Base-by-base conservation (phyloP, 2,797 vertebrate species). In the Picus viridis region DNA sequence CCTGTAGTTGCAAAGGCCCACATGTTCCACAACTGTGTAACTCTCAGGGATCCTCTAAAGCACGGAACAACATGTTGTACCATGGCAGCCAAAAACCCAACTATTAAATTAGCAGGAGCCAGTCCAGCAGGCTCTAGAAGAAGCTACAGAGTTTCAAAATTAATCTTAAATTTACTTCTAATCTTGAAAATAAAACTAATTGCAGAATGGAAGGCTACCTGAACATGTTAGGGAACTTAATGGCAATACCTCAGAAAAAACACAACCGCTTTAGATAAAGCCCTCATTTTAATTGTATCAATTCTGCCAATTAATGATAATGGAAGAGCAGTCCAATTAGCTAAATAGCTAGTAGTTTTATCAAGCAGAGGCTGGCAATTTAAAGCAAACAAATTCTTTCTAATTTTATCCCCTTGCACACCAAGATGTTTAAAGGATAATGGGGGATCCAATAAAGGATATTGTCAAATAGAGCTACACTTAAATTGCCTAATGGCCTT, bases 261-360 rank as follows among this genome's bases (percentile, higher is more conserved):
- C 94, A 95, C 95, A 97, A 96, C 97, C 97, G 96, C 88, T 97
- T 97, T 90, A 97, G 97, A 97, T 97, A 97, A 97, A 97, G 96
- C 89, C 97, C 94, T 96, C 91, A 95, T 97, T 98, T 97, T 98
- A 98, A 98, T 97, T 97, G 98, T 98, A 98, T 98, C 98, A 98
- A 97, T 98, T 97, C 97, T 98, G 97, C 97, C 98, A 98, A 98
- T 98, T 98, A 98, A 98, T 98, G 97, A 97, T 98, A 98, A 98
- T 98, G 97, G 97, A 98, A 98, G 98, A 98, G 97, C 97, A 94
- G 97, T 97, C 97, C 97, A 98, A 98, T 98, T 98, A 98, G 97
- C 97, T 98, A 98, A 98, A 98, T 97, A 96, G 94, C 97, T 98
- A 98, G 98, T 97, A 98, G 97, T 98, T 98, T 97, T 98, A 98